Percentiles rank a stretch among this genome's conserved stretches.
phyloP scores from a whole-genome alignment of 35 echinoderm and acorn worm species.

The Apostichopus japonicus region DNA sequence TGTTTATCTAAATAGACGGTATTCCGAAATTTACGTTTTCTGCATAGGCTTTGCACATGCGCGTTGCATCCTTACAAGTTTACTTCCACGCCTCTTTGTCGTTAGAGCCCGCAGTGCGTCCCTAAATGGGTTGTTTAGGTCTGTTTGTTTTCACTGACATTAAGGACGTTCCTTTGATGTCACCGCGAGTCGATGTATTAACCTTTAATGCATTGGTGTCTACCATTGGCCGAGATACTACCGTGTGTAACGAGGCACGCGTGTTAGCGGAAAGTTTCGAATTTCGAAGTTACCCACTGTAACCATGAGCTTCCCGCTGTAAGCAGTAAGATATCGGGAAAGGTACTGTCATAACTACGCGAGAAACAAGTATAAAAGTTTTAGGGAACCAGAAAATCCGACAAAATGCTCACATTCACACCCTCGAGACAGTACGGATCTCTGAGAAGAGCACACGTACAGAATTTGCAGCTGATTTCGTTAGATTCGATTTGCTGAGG shows the following conservation, averaged over 20 bases:
- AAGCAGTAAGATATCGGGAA: background rate
- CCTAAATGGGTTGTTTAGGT: conserved; percentile 51
- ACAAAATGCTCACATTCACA: conserved; percentile 34
- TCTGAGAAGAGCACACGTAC: background rate
- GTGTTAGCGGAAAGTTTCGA: conserved; percentile 25
- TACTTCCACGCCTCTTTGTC: conserved; percentile 19
- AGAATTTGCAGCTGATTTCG: background rate
- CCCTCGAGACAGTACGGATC: background rate
- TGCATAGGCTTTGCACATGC: background rate
- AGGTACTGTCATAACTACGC: background rate
- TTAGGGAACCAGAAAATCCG: background rate
- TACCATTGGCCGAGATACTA: conserved; percentile 45
- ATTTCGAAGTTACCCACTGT: conserved; percentile 30
- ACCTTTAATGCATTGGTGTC: conserved; percentile 30
- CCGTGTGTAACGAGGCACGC: conserved; percentile 52
- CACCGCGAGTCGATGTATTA: conserved; percentile 43
- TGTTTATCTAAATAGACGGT: too few species aligned
- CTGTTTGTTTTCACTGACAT: conserved; percentile 62
- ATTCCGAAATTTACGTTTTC: too few species aligned
- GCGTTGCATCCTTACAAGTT: conserved; percentile 9
- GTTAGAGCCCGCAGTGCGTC: conserved; percentile 43
- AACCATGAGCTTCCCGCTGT: background rate
- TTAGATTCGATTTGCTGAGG: background rate
- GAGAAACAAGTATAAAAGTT: conserved; percentile 50
- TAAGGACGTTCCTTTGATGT: conserved; percentile 40